These are phyloP conservation scores for Spinus pinus DNA, from an alignment of 2,797 vertebrate species.

Conservation along the genomic window DNA sequence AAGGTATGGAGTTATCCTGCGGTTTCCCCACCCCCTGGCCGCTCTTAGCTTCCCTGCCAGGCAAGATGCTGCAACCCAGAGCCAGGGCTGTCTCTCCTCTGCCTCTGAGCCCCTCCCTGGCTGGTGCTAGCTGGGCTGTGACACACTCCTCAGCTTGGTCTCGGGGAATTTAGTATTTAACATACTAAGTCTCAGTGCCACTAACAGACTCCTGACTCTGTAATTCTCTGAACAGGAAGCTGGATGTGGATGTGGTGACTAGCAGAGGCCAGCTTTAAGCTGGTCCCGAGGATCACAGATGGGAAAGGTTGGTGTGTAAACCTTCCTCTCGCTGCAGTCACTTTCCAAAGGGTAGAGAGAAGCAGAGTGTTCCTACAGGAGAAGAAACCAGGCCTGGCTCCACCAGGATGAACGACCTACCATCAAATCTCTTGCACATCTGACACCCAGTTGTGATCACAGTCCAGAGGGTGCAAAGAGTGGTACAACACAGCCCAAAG, in stretches of 20 bases:
- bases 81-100: not conserved
- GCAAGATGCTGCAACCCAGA: not conserved
- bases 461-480: not conserved
- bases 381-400: not conserved
- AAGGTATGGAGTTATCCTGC: accelerated
- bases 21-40: not conserved
- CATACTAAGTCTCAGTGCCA: not conserved
- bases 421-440: accelerated
- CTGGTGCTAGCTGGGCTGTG: not conserved
- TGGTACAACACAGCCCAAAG: not conserved
- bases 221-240: not conserved
- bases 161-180: not conserved
- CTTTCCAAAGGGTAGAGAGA: not conserved
- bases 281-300: accelerated
- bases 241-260: not conserved
- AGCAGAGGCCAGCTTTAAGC: not conserved
- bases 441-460: not conserved
- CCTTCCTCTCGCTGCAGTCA: not conserved
- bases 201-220: not conserved
- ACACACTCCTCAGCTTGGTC: not conserved
- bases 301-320: not conserved
- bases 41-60: not conserved
- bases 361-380: not conserved
- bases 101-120: not conserved
- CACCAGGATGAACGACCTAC: not conserved